These are phyloP conservation scores for Colius striatus DNA, from an alignment of 2,113 vertebrate genomes.

Conservation along the genomic window DNA sequence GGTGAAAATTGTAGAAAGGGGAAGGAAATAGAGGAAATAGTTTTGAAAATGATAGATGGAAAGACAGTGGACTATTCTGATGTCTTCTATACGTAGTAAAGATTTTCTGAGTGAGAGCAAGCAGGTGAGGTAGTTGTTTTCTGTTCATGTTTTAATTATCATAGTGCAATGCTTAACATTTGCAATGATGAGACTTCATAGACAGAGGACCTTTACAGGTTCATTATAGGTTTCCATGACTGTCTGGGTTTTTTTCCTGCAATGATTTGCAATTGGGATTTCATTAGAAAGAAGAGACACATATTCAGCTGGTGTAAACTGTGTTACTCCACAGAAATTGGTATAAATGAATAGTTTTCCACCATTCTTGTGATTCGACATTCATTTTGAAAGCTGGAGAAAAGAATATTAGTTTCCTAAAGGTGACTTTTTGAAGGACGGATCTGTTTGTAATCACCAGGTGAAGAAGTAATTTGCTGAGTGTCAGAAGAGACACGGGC, in stretches of 20 bases:
- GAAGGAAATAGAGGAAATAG: neutral
- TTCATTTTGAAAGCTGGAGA: neutral
- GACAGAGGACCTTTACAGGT: neutral
- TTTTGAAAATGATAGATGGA: neutral
- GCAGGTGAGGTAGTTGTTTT: neutral
- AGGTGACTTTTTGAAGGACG: neutral
- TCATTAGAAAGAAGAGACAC: neutral
- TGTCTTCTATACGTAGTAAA: neutral
- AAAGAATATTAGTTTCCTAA: neutral
- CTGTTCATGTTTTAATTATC: neutral
- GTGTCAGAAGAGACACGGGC: neutral
- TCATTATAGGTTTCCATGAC: neutral
- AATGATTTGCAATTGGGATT: neutral
- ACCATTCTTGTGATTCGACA: neutral
- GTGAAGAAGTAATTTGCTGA: conserved; percentile 25
- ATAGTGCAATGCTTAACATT: neutral
- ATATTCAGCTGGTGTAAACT: neutral
- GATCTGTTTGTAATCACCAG: neutral
- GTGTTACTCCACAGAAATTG: neutral
- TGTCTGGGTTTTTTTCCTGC: neutral
- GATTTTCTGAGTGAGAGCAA: neutral
- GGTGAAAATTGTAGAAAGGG: conserved; percentile 56
- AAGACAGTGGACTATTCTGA: neutral
- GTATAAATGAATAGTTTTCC: neutral
- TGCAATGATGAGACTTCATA: neutral